Percentiles rank a stretch among this genome's conserved stretches.
These are phyloP conservation scores for Pristis pectinata DNA, from an alignment of 2,797 vertebrate genomes.

Conservation along the genomic window DNA sequence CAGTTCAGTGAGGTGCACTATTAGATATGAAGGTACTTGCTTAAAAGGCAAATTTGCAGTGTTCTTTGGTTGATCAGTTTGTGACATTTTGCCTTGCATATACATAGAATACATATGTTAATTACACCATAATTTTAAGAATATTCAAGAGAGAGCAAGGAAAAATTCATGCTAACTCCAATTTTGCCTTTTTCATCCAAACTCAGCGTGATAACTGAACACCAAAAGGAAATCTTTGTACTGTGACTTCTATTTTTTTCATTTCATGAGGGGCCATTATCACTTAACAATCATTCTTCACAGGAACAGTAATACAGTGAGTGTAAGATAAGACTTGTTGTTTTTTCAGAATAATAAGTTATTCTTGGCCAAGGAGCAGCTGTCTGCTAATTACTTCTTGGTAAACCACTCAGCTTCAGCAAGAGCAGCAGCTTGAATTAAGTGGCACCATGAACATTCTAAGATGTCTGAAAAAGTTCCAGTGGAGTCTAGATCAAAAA, in stretches of 20 bases:
- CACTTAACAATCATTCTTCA: background rate
- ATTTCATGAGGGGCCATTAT: constrained; percentile 9
- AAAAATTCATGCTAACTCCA: background rate
- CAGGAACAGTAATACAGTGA: background rate
- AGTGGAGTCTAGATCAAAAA: background rate
- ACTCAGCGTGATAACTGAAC: background rate
- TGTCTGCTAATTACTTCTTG: background rate
- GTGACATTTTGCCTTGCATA: background rate
- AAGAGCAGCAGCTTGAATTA: background rate
- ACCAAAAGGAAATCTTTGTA: background rate
- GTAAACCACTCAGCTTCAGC: background rate
- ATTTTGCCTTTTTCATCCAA: background rate
- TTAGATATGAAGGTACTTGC: background rate
- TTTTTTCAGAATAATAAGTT: background rate
- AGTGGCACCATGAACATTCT: background rate
- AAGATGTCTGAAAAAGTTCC: background rate
- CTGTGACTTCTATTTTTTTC: background rate
- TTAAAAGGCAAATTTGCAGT: background rate
- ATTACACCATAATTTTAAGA: background rate
- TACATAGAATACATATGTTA: background rate
- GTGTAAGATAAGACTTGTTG: constrained; percentile 4
- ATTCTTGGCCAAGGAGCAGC: background rate
- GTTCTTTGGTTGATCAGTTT: background rate
- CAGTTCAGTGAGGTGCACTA: background rate
- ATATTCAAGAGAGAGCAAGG: background rate